Percentiles rank a stretch among this genome's conserved stretches.
Conservation (phyloP, 1,140 invertebrate species). For the Pogonomyrmex barbatus region DNA sequence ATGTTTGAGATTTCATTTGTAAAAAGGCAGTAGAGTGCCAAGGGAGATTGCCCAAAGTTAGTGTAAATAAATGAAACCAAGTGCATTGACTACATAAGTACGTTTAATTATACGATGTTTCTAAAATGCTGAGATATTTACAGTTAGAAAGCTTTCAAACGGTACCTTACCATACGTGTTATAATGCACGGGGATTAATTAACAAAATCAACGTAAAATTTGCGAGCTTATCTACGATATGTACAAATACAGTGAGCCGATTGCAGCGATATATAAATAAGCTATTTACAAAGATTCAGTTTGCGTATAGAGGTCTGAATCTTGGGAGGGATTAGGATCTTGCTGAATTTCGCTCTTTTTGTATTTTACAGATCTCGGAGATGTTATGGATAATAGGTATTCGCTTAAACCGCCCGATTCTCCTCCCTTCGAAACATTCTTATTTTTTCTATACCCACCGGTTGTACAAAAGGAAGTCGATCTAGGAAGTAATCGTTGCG, state of each 20-base stretch:
- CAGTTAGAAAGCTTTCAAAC: slow-evolving; percentile 70
- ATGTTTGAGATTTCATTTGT: slow-evolving; percentile 2
- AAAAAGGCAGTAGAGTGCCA: slow-evolving; percentile 12
- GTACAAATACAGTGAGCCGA: slow-evolving; percentile 53
- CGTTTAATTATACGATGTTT: slow-evolving; percentile 78
- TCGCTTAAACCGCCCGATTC: slow-evolving; percentile 77
- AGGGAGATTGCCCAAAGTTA: slow-evolving; percentile 59
- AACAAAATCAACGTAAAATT: slow-evolving; percentile 45
- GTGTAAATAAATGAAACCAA: slow-evolving; percentile 81
- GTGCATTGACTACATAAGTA: slow-evolving; percentile 76
- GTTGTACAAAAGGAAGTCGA: background rate
- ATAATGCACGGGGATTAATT: slow-evolving; percentile 61
- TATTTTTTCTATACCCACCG: background rate
- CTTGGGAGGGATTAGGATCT: slow-evolving; percentile 59
- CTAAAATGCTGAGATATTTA: slow-evolving; percentile 78
- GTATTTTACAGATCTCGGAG: slow-evolving; percentile 63
- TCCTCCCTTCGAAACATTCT: slow-evolving; percentile 52
- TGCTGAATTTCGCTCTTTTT: slow-evolving; percentile 25
- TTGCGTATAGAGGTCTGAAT: slow-evolving; percentile 68
- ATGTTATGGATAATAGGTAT: slow-evolving; percentile 79
- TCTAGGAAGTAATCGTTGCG: slow-evolving; percentile 44
- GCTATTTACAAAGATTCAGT: slow-evolving; percentile 78
- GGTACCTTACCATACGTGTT: slow-evolving; percentile 53
- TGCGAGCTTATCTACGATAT: slow-evolving; percentile 42
- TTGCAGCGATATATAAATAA: slow-evolving; percentile 21